These are phyloP conservation scores for Drosophila pandora DNA, from an alignment of 1,140 invertebrate species.

Conservation along the genomic window DNA sequence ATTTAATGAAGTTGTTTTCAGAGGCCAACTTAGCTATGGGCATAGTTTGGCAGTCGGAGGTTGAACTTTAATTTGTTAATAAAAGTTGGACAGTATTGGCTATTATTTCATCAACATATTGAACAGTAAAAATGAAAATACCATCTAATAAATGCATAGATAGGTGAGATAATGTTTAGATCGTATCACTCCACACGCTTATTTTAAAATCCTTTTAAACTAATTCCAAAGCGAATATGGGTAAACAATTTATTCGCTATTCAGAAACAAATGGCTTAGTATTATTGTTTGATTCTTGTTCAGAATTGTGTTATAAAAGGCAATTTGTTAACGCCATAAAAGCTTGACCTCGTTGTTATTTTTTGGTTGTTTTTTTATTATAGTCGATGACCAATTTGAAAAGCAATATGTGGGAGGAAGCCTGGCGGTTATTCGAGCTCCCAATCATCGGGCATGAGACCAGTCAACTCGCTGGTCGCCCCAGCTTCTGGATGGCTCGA, in stretches of 20 bases:
- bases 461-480: conserved; percentile 17
- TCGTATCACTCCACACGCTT: too few relatives aligned
- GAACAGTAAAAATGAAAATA: too few relatives aligned
- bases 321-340: conserved; percentile 80
- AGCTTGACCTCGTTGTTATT: conserved; percentile 46
- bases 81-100: too few relatives aligned
- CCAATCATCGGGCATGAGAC: conserved; percentile 45
- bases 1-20: not conserved
- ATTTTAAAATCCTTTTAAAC: not conserved
- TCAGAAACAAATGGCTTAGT: conserved; percentile 49
- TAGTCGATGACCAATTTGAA: conserved; percentile 76
- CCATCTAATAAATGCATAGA: too few relatives aligned
- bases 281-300: conserved; percentile 49
- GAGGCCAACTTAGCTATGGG: not conserved
- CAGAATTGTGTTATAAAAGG: conserved; percentile 77
- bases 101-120: too few relatives aligned
- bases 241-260: conserved; percentile 4
- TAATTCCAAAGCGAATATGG: not conserved
- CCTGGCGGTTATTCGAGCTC: conserved; percentile 1
- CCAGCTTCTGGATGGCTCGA: conserved; percentile 43
- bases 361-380: conserved; percentile 55
- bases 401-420: conserved; percentile 62
- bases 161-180: too few relatives aligned
- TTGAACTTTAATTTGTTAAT: too few relatives aligned
- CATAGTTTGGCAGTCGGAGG: too few relatives aligned